A percentile compares a stretch with the other conserved stretches of the same genome.
phyloP scores from a whole-genome alignment of 2,797 vertebrate genomes.

The Glyptemys insculpta region DNA sequence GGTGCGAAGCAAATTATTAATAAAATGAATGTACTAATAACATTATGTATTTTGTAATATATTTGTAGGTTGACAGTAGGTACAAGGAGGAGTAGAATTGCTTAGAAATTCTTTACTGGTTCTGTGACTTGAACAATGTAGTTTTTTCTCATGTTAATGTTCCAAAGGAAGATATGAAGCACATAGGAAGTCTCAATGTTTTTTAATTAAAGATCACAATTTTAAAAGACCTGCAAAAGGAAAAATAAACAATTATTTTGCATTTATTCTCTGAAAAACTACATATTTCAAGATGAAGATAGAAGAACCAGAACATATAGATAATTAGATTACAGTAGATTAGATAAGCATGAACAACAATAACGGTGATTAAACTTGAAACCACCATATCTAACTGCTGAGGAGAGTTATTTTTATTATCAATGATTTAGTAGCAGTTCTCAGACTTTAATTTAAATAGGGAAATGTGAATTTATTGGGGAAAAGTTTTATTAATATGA shows the following conservation, averaged over 20 bases:
- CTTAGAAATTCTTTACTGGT: constrained; percentile 22
- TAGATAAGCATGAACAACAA: constrained; percentile 70
- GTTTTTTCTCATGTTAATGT: neutral
- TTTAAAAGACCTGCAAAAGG: constrained; percentile 4
- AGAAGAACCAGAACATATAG: constrained; percentile 46
- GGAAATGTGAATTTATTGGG: neutral
- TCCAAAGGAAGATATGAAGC: constrained; percentile 26
- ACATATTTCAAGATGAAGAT: constrained; percentile 5
- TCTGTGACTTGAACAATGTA: neutral
- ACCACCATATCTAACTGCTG: constrained; percentile 23
- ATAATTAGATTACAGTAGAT: constrained; percentile 67
- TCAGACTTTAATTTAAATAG: constrained; percentile 56
- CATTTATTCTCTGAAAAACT: constrained; percentile 41
- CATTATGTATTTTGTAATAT: neutral
- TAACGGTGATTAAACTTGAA: constrained; percentile 58
- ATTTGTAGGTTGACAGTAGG: neutral
- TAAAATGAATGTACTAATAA: constrained; percentile 14
- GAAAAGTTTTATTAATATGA: constrained; percentile 68
- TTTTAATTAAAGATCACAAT: constrained; percentile 48
- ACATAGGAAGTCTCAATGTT: neutral
- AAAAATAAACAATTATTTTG: constrained; percentile 7
- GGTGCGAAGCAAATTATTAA: neutral
- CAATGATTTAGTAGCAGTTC: constrained; percentile 47
- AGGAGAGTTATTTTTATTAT: constrained; percentile 64
- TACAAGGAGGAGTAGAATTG: neutral